Percentiles rank a stretch among this genome's conserved stretches.
Conservation (phyloP, 1,140 invertebrate genomes). For the Sminthurinus signatus region DNA sequence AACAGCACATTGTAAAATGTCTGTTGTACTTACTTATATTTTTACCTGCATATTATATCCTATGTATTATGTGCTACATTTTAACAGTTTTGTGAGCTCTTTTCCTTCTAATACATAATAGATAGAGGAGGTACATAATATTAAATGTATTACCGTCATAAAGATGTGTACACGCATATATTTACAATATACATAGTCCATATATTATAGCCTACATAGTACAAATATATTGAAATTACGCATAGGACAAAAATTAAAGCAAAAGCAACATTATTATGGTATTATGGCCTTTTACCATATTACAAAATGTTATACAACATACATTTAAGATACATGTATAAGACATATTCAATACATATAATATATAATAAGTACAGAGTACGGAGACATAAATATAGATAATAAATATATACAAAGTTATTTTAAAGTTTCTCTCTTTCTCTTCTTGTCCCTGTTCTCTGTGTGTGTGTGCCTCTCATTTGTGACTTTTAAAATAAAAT, state of each 20-base stretch:
- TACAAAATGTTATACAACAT: too few species aligned
- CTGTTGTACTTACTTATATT: background rate
- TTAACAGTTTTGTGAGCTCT: too few species aligned
- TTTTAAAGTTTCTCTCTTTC: background rate
- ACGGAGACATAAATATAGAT: background rate
- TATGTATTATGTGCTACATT: too few species aligned
- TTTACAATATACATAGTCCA: background rate
- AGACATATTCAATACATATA: background rate
- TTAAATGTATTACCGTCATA: background rate
- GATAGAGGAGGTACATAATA: background rate
- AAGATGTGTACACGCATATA: background rate
- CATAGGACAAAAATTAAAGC: too few species aligned
- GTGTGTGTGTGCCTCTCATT: background rate
- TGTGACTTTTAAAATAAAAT: slow-evolving; percentile 3
- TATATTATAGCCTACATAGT: background rate
- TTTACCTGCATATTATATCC: background rate
- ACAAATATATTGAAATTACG: too few species aligned
- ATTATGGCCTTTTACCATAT: too few species aligned
- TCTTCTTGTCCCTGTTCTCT: background rate
- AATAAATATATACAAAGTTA: background rate
- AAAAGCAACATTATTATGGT: too few species aligned
- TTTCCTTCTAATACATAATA: too few species aligned
- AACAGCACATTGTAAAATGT: background rate
- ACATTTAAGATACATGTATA: background rate
- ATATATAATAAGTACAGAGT: background rate